phyloP scores from a whole-genome alignment of 2,113 vertebrate genomes.

The Planiliza haematocheilus region DNA sequence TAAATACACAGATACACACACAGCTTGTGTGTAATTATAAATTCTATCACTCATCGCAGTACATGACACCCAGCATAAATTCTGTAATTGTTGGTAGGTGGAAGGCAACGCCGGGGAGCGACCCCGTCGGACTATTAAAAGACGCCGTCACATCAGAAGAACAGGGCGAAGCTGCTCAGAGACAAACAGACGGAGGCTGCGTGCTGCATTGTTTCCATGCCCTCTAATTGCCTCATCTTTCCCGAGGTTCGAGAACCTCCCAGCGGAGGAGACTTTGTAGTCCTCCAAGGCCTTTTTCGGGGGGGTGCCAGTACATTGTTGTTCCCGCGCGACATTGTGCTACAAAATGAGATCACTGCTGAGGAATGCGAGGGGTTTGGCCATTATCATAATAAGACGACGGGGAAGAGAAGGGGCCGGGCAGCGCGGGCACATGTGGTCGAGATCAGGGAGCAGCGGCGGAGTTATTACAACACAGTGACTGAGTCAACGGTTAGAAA shows the following conservation, averaged over 20 bases:
- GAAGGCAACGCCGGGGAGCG: slow-evolving; percentile 42
- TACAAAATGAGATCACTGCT: slow-evolving; percentile 52
- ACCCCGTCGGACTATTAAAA: slow-evolving; percentile 53
- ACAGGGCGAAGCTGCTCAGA: slow-evolving; percentile 26
- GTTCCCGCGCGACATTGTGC: slow-evolving; percentile 33
- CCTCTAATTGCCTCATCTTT: slow-evolving; percentile 24
- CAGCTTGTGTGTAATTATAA: slow-evolving; percentile 25
- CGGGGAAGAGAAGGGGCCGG: slow-evolving; percentile 16
- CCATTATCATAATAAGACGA: slow-evolving; percentile 53
- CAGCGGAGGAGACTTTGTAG: slow-evolving; percentile 14
- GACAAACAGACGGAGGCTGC: slow-evolving; percentile 36
- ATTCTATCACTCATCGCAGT: slow-evolving; percentile 32
- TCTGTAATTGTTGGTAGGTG: slow-evolving; percentile 51
- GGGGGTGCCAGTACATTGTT: slow-evolving; percentile 6
- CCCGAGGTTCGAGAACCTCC: slow-evolving; percentile 31
- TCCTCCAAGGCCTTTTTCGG: slow-evolving; percentile 43
- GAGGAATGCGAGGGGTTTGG: slow-evolving; percentile 47
- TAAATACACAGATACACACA: background rate
- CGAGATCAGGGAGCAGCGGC: background rate
- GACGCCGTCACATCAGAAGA: slow-evolving; percentile 43
- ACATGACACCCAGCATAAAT: slow-evolving; percentile 37
- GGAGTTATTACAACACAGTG: slow-evolving; percentile 25
- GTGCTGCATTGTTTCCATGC: slow-evolving; percentile 40
- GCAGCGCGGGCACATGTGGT: slow-evolving; percentile 3
- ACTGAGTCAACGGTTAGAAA: slow-evolving; percentile 17